Evolutionary conservation across 2,113 vertebrate species (phyloP).

Genomic region (Zingel zingel): DNA sequence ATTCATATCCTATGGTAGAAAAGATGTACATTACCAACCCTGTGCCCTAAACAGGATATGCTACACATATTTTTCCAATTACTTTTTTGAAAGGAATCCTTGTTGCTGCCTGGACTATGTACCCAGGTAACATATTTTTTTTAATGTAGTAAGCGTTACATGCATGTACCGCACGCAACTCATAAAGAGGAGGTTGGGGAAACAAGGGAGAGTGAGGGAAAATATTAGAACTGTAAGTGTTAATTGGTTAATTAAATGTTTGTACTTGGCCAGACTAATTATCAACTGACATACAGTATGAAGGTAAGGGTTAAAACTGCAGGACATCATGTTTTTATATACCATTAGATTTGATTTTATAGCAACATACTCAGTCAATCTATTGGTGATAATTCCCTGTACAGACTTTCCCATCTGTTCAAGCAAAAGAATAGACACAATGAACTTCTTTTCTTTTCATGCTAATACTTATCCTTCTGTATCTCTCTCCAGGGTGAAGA

Average conservation of each 20-base stretch:
- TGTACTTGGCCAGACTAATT: background rate
- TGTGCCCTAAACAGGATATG: background rate
- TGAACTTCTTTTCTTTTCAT: background rate
- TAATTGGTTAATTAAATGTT: background rate
- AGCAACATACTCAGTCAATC: background rate
- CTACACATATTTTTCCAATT: background rate
- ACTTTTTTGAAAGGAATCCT: background rate
- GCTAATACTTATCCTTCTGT: background rate
- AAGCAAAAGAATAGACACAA: background rate
- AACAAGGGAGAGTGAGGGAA: background rate
- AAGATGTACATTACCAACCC: background rate
- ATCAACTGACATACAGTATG: background rate
- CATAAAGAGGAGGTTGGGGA: background rate
- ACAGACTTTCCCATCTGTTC: background rate
- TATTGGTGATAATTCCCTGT: background rate
- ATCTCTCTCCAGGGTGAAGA: slow-evolving; percentile 76
- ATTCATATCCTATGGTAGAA: too few relatives aligned
- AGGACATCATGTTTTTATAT: background rate
- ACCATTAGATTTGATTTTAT: background rate
- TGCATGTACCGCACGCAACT: background rate
- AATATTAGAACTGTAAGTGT: background rate
- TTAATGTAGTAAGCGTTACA: background rate
- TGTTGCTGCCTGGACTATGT: background rate
- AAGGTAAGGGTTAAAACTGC: background rate
- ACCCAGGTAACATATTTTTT: background rate